phyloP scores from a whole-genome alignment of 2,113 vertebrate genomes.

The Acanthisitta chloris region DNA sequence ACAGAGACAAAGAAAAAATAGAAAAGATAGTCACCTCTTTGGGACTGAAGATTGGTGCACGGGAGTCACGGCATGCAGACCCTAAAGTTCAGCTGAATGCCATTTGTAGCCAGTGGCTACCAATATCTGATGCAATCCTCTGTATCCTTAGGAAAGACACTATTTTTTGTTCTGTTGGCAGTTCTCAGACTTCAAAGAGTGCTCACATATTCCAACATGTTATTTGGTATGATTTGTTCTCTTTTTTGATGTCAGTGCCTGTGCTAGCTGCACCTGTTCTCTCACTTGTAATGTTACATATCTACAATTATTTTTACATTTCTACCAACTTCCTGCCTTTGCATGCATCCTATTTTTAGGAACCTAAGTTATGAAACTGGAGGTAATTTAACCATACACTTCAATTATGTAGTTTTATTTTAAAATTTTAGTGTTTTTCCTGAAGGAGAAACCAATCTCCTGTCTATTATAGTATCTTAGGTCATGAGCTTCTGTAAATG shows the following conservation, averaged over 20 bases:
- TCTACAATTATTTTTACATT: not conserved
- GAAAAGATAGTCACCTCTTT: slow-evolving; percentile 91
- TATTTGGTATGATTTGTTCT: not conserved
- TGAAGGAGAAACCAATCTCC: not conserved
- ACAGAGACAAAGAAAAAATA: slow-evolving; percentile 92
- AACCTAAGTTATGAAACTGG: not conserved
- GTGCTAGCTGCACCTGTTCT: not conserved
- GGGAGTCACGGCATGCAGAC: slow-evolving; percentile 88
- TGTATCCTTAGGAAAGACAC: slow-evolving; percentile 82
- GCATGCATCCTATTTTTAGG: not conserved
- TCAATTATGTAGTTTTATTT: not conserved
- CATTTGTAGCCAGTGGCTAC: slow-evolving; percentile 95
- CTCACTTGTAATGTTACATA: not conserved
- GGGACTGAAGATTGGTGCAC: slow-evolving; percentile 82
- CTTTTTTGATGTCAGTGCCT: not conserved
- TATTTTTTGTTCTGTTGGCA: not conserved
- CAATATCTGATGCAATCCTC: slow-evolving; percentile 88
- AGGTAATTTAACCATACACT: not conserved
- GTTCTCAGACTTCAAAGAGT: not conserved
- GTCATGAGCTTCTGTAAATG: not conserved
- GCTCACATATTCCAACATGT: not conserved
- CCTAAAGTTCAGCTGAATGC: slow-evolving; percentile 92
- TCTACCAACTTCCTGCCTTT: not conserved
- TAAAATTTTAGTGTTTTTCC: not conserved
- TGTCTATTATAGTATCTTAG: not conserved